Evolutionary conservation across 23 tunicate genomes (phyloP), one percentile per base, ranked within the genome.

Genomic region (Trididemnum clinides): DNA sequence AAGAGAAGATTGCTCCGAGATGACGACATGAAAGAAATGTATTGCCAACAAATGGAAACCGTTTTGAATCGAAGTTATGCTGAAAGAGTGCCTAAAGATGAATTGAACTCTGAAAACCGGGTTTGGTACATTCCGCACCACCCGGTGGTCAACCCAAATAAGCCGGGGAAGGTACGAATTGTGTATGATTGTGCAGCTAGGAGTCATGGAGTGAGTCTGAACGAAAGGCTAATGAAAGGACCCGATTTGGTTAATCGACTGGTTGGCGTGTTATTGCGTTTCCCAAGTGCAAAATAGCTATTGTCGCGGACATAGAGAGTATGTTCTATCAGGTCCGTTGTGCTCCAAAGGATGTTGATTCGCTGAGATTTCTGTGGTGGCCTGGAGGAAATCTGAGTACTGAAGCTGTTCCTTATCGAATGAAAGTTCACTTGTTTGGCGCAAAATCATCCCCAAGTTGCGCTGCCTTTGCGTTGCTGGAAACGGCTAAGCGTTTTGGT

Each of bases 241-340:
- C 88, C 82, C 4, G 82, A 84, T 31, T 49, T 84, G 88, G 75
- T 50, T 10, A 84, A 72, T 50, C 39, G 29, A 19, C 66, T 84
- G 44, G 34, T 84, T 0, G 79, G 49, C 23, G 82, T 72, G 3
- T 36, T 84, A 31, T 29, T 57, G 25, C 36, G 88, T 15, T 84
- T 80, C 81, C 82, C 0, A 50, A 57, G 0, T 38, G 73, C 23
- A 50, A 79, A 27, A 72, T 84, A 12, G 88, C 88, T 2, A 21
- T 84, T 57, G 32, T 50, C 0, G 79, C 71, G 5, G 81, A 84
- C 29, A 51, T 84, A 5, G 69, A 57, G 20, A 82, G 66, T 15
- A 84, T 84, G 81, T 84, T 71, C 27, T 50, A 84, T 29, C 88
- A 84, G 33, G 88, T 84, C 23, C 65, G 19, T 19, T 82, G 72